These are phyloP conservation scores for Meghimatium bilineatum DNA, from an alignment of 2,888 invertebrate genomes.

Conservation along the genomic window DNA sequence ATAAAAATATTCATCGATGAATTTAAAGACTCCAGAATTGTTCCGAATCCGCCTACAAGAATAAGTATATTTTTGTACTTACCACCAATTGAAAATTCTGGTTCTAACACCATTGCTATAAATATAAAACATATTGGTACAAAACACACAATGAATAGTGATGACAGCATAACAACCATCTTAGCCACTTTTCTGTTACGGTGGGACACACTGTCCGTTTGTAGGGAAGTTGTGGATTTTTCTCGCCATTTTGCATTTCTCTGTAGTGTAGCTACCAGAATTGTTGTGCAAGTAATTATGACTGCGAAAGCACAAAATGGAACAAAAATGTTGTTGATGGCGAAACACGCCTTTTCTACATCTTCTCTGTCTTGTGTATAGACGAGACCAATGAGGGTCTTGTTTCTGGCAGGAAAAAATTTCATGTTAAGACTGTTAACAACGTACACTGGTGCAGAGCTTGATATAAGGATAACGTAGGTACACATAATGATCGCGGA, in stretches of 20 bases:
- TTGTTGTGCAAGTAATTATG: background rate
- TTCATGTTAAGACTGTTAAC: background rate
- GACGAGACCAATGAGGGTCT: background rate
- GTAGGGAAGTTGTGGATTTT: background rate
- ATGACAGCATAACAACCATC: background rate
- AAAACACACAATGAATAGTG: background rate
- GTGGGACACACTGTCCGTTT: background rate
- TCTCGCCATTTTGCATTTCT: background rate
- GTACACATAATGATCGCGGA: background rate
- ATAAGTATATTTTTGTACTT: background rate
- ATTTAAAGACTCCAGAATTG: background rate
- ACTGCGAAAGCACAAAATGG: background rate
- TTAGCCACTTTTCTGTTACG: background rate
- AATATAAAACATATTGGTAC: background rate
- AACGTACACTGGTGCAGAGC: background rate
- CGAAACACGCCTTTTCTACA: background rate
- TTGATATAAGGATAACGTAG: background rate
- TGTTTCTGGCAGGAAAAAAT: background rate
- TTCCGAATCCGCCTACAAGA: background rate
- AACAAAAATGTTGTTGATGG: background rate
- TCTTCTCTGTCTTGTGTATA: background rate
- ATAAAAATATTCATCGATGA: background rate
- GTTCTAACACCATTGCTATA: background rate
- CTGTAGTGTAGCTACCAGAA: background rate
- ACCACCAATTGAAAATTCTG: background rate